phyloP scores from a whole-genome alignment of 2,888 invertebrate genomes.

The Tortricodes alternella region DNA sequence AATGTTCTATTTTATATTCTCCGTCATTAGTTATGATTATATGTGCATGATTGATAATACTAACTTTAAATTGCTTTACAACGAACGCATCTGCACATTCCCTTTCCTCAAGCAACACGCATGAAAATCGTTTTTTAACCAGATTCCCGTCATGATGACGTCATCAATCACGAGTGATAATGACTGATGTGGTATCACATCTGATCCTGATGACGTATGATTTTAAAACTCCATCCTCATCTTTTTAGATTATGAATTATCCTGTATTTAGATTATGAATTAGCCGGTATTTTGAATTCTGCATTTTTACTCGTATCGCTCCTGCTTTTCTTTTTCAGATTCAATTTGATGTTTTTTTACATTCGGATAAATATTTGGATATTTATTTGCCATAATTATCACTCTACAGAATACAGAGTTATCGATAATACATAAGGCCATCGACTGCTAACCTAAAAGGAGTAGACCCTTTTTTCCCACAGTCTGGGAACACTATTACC shows the following conservation, averaged over 20 bases:
- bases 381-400: too few species aligned
- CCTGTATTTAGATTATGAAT: too few species aligned
- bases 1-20: background rate
- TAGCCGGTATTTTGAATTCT: too few species aligned
- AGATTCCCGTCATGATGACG: conserved; percentile 10
- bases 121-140: conserved; percentile 20
- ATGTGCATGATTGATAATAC: conserved; percentile 5
- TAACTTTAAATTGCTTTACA: conserved; percentile 10
- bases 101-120: background rate
- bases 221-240: background rate
- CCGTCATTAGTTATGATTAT: background rate
- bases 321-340: too few species aligned
- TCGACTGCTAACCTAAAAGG: background rate
- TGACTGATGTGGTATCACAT: conserved; percentile 14
- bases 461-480: conserved; percentile 44
- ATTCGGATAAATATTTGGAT: too few species aligned
- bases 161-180: conserved; percentile 19
- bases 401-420: too few species aligned
- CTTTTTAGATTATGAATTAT: background rate
- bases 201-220: conserved; percentile 14
- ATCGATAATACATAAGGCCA: background rate
- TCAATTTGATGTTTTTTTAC: too few species aligned
- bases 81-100: conserved; percentile 11
- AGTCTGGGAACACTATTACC: conserved; percentile 52
- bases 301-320: too few species aligned